Evolutionary conservation across 2,888 invertebrate species (phyloP), one percentile per base, ranked within the genome.

Genomic region (Cheilosia urbana): DNA sequence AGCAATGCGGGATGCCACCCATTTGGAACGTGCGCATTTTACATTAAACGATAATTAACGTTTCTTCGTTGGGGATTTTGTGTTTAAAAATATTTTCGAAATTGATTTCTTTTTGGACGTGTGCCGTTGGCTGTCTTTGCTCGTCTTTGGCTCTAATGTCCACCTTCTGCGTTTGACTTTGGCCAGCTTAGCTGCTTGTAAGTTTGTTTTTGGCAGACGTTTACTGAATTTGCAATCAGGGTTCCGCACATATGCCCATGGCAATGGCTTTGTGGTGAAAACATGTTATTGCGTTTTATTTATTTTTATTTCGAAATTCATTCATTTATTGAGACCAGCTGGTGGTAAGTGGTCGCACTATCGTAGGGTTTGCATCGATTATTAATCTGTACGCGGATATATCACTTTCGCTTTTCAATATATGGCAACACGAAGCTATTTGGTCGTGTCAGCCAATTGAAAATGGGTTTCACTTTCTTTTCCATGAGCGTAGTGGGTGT

Each of bases 351-450:
- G 30, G 53, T 19, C 30, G 7, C 30, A 40, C 21, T 66, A 68
- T 83, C 73, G 30, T 21, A 40, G n/a, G 63, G 79, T 57, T 78
- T 65, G 68, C 65, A 75, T 77, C 69, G 69, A 84, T 75, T 84
- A 79, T 77, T 76, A 80, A 85, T 85, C 72, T 66, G 57, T 85
- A 72, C 68, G 57, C 19, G 21, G 40, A 69, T 72, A 55, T 60
- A 37, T 81, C 71, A 81, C 85, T 85, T 85, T 85, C 85, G 85
- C 81, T 85, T 76, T 85, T 85, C 49, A 57, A 80, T 80, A 71
- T 30, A 37, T 69, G 79, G 69, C 24, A 42, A 51, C 55, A 69
- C 40, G n/a, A 6, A 55, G 11, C 47, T 53, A 68, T 58, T 62
- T 79, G 62, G 60, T 19, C 57, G 53, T 65, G 57, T 49, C 77